phyloP scores from a whole-genome alignment of 2,797 vertebrate genomes.

The Rhinichthys osculus region DNA sequence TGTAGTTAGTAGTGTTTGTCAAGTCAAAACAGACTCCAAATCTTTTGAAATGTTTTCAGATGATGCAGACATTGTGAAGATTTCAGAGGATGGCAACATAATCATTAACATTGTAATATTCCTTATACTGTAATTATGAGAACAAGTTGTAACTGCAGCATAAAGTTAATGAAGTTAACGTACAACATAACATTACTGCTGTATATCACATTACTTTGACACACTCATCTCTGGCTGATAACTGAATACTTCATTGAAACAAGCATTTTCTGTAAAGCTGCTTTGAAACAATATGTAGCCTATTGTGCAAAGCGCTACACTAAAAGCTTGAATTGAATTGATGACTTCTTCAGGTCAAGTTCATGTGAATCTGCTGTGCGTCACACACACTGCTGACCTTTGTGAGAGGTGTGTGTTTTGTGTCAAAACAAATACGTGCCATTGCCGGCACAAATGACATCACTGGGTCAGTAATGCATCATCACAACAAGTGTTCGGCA shows the following conservation, averaged over 20 bases:
- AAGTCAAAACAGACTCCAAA: not conserved
- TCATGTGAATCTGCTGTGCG: not conserved
- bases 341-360: not conserved
- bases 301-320: not conserved
- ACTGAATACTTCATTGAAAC: no score
- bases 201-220: not conserved
- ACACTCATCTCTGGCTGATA: not conserved
- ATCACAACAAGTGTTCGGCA: not conserved
- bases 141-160: not conserved
- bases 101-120: not conserved
- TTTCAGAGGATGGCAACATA: not conserved
- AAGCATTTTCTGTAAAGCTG: not conserved
- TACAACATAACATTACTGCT: not conserved
- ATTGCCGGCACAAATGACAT: not conserved
- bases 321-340: not conserved
- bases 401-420: not conserved
- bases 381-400: not conserved
- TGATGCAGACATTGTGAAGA: not conserved
- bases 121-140: not conserved
- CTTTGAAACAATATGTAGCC: not conserved
- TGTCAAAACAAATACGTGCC: slow-evolving; percentile 1
- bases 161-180: not conserved
- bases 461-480: not conserved
- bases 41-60: not conserved
- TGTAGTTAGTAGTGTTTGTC: not conserved